These are phyloP conservation scores for Cynaeus angustus DNA, from an alignment of 2,888 invertebrate genomes.

Conservation along the genomic window DNA sequence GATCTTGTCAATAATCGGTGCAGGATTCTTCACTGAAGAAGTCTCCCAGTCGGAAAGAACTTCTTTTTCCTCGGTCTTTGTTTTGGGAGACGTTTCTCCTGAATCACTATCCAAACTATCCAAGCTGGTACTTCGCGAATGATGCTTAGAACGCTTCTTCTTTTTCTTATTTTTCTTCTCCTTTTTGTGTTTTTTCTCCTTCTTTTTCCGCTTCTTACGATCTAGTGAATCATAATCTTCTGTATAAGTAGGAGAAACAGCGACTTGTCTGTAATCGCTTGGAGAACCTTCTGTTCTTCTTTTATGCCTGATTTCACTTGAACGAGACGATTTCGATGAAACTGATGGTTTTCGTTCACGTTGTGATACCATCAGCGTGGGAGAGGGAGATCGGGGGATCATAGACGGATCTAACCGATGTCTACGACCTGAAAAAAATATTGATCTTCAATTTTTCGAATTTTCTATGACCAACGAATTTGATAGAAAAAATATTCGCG, in stretches of 20 bases:
- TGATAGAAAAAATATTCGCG: no score
- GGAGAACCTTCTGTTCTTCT: constrained; percentile 66
- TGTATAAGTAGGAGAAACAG: constrained; percentile 61
- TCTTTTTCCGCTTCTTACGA: constrained; percentile 77
- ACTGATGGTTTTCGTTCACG: constrained; percentile 70
- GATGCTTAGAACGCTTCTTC: constrained; percentile 80
- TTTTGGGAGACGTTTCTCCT: constrained; percentile 60
- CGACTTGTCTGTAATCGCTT: constrained; percentile 59
- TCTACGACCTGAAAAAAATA: constrained; percentile 57
- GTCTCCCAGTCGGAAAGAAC: constrained; percentile 68
- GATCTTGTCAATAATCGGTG: constrained; percentile 58
- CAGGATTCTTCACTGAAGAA: constrained; percentile 56
- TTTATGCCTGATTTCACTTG: constrained; percentile 68
- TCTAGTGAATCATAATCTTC: constrained; percentile 74
- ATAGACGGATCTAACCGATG: constrained; percentile 69
- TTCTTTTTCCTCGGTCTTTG: constrained; percentile 62
- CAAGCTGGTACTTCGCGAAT: constrained; percentile 79
- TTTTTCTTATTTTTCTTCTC: constrained; percentile 81
- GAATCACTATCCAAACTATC: constrained; percentile 76
- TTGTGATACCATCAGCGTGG: constrained; percentile 64
- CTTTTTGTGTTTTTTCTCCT: constrained; percentile 83
- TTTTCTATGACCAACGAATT: no score
- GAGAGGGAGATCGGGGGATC: constrained; percentile 73
- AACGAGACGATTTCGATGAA: constrained; percentile 69
- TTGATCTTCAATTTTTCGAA: no score